Base-by-base conservation (phyloP, 2,888 invertebrate genomes). In the Dendrolimus houi region DNA sequence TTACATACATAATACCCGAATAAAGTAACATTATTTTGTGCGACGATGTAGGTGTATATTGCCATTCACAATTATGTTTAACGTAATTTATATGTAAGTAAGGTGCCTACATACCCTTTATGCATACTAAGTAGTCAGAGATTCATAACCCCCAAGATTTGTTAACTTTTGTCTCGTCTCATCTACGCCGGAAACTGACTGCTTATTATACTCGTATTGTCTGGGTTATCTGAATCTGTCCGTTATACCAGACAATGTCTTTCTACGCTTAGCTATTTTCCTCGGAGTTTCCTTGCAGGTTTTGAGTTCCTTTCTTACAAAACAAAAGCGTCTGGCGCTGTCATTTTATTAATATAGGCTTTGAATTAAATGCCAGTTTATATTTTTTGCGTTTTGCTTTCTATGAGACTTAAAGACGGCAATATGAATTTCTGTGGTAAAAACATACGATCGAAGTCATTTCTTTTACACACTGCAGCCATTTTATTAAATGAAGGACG, bases 131-230 rank as follows among this genome's bases (percentile, higher is more conserved):
- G 67, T 67, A 79, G 59, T 13, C 62, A 67, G 66, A 69, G 72
- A 75, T 9, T 47, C 73, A 77, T 79, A 79, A 78, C 78, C 77
- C 78, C 29, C 79, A 74, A 76, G 72, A 76, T 74, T 78, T 75
- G 67, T 72, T 67, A 77, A 78, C 78, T 80, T 79, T 77, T 77
- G 81, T 81, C 78, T 76, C 77, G 79, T 77, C 74, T 74, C 75
- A 68, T 76, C 70, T 67, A 71, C 80, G 74, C 81, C 85, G 86
- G 87, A 87, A 84, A 82, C 81, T 68, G 73, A 69, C 74, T 75
- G 72, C 76, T 79, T 79, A 80, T 75, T 81, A 79, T 79, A 79
- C 74, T 67, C 65, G 67, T 76, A 81, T 87, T 85, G 85, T 87
- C 76, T 81, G 74, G 64, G 67, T 74, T 83, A 83, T 83, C 81